phyloP scores from a whole-genome alignment of 2,888 invertebrate genomes.

The Zonitis immaculata region DNA sequence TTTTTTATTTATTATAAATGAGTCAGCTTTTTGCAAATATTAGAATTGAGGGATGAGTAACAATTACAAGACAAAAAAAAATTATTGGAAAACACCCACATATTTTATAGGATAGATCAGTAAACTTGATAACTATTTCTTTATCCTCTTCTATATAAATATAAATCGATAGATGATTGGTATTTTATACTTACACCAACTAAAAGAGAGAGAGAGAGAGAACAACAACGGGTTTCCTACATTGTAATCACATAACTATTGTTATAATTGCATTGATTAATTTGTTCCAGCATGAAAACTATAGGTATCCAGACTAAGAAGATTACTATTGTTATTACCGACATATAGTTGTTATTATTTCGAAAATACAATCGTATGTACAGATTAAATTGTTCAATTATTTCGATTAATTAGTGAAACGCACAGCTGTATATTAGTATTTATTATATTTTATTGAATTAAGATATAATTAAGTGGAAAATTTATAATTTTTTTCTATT shows the following conservation, averaged over 20 bases:
- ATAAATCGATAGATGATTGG: background rate
- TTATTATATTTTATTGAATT: too few species aligned
- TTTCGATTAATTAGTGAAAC: background rate
- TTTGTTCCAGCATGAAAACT: background rate
- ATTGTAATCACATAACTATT: slow-evolving; percentile 1
- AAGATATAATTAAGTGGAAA: too few species aligned
- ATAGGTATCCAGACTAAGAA: background rate
- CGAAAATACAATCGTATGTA: background rate
- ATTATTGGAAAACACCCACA: background rate
- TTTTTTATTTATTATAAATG: background rate
- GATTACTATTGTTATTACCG: background rate
- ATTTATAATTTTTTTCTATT: too few species aligned
- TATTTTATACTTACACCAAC: slow-evolving; percentile 2
- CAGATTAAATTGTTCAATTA: background rate
- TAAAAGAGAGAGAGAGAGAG: too few species aligned
- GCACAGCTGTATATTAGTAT: too few species aligned
- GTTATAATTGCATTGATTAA: background rate
- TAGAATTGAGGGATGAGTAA: background rate
- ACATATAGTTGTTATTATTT: background rate
- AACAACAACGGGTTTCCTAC: slow-evolving; percentile 3
- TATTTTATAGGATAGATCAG: background rate
- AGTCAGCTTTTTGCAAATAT: background rate
- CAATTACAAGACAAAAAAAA: too few species aligned
- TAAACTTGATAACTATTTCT: background rate
- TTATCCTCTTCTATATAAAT: background rate